Conservation (phyloP, 2,113 vertebrate species). For the Alosa alosa region DNA sequence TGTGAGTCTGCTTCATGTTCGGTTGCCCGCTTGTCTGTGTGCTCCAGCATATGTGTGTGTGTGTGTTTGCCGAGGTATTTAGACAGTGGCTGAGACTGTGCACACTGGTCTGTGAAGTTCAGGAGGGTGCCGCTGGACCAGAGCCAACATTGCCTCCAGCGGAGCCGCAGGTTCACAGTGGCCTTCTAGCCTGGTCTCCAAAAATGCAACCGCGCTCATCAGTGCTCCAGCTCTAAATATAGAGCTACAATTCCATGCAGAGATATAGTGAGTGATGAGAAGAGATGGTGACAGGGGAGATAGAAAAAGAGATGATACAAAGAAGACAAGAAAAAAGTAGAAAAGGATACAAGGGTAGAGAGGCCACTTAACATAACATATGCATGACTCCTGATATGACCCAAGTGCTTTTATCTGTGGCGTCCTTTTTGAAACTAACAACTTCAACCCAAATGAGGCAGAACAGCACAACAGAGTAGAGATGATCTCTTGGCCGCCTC, state of each 20-base stretch:
- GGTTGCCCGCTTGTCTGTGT: neutral
- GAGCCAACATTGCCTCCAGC: slow-evolving; percentile 20
- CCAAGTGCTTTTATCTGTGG: no score
- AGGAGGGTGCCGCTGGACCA: neutral
- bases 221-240: slow-evolving; percentile 27
- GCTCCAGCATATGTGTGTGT: neutral
- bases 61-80: slow-evolving; percentile 35
- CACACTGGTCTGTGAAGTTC: slow-evolving; percentile 34
- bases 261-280: neutral
- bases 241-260: slow-evolving; percentile 5
- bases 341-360: neutral
- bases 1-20: neutral
- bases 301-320: neutral
- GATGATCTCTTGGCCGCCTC: neutral
- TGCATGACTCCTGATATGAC: no score
- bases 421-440: neutral
- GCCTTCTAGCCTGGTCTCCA: neutral
- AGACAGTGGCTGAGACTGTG: slow-evolving; percentile 32
- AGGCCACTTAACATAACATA: neutral
- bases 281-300: neutral
- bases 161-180: neutral
- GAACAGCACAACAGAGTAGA: neutral
- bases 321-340: neutral
- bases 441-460: neutral
- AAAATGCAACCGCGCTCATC: slow-evolving; percentile 18